These are phyloP conservation scores for Sphecodes monilicornis DNA, from an alignment of 2,888 invertebrate genomes.

Conservation along the genomic window DNA sequence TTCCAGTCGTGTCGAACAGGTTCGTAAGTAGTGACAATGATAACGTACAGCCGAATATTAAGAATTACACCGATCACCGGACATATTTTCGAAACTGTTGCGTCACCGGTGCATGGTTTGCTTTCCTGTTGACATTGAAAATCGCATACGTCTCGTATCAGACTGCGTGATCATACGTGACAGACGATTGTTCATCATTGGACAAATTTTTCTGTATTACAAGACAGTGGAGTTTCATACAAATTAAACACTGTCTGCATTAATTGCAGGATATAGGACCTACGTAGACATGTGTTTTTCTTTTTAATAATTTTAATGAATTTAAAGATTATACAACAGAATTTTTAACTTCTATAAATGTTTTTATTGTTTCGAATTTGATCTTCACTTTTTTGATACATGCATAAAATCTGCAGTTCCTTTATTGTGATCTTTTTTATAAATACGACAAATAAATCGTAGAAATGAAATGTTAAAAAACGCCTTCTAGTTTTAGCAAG, in stretches of 20 bases:
- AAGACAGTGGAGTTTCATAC: not conserved
- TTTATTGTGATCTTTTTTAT: too few relatives aligned
- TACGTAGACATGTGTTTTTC: not conserved
- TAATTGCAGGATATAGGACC: too few relatives aligned
- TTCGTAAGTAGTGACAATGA: conserved; percentile 30
- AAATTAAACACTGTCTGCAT: too few relatives aligned
- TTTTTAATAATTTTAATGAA: not conserved
- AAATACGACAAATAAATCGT: too few relatives aligned
- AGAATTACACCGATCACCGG: conserved; percentile 24
- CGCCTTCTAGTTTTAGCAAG: too few relatives aligned
- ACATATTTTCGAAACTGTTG: conserved; percentile 25
- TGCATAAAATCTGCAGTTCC: not conserved
- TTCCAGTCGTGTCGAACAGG: conserved; percentile 22
- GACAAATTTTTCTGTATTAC: not conserved
- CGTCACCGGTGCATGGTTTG: conserved; percentile 55
- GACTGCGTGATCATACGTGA: not conserved
- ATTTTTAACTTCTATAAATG: not conserved
- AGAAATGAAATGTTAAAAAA: too few relatives aligned
- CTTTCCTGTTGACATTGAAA: conserved; percentile 22
- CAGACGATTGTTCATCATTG: not conserved
- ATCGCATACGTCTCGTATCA: not conserved
- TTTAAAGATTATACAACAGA: not conserved
- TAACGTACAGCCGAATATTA: conserved; percentile 34
- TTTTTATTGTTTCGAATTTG: not conserved
- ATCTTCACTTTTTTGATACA: not conserved